Conservation (phyloP, 1,140 invertebrate species). For the Coptotermes formosanus region DNA sequence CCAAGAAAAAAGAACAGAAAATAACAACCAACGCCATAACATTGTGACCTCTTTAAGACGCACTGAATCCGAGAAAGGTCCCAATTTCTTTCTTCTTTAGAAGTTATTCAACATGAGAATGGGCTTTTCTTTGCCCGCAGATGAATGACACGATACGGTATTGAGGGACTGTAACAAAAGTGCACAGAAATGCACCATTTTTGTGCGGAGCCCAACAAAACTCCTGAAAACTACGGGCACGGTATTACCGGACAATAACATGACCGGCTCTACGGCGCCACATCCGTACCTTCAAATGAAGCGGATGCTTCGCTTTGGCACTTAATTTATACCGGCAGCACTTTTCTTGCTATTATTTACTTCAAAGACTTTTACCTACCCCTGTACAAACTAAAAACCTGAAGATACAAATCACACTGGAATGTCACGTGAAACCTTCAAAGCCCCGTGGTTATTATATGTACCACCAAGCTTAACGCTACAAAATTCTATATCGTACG, state of each 20-base stretch:
- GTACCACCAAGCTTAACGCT: too few relatives aligned
- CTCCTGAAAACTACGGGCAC: not conserved
- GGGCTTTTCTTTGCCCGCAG: not conserved
- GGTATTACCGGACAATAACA: not conserved
- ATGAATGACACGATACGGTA: not conserved
- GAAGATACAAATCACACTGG: too few relatives aligned
- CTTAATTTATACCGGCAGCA: too few relatives aligned
- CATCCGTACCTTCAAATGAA: not conserved
- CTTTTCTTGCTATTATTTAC: too few relatives aligned
- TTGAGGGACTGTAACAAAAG: not conserved
- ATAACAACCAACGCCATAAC: not conserved
- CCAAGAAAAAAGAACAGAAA: not conserved
- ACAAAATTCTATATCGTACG: too few relatives aligned
- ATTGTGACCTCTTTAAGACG: not conserved
- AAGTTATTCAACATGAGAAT: not conserved
- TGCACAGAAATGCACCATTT: not conserved
- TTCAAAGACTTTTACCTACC: too few relatives aligned
- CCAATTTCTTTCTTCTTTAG: too few relatives aligned
- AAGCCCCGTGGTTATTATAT: too few relatives aligned
- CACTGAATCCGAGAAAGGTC: not conserved
- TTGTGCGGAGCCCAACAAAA: not conserved
- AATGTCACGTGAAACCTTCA: too few relatives aligned
- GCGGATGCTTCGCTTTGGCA: too few relatives aligned
- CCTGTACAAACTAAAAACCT: too few relatives aligned
- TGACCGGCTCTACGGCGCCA: not conserved